Evolutionary conservation across 2,888 invertebrate genomes (phyloP).

Genomic region (Halictus quadricinctus): DNA sequence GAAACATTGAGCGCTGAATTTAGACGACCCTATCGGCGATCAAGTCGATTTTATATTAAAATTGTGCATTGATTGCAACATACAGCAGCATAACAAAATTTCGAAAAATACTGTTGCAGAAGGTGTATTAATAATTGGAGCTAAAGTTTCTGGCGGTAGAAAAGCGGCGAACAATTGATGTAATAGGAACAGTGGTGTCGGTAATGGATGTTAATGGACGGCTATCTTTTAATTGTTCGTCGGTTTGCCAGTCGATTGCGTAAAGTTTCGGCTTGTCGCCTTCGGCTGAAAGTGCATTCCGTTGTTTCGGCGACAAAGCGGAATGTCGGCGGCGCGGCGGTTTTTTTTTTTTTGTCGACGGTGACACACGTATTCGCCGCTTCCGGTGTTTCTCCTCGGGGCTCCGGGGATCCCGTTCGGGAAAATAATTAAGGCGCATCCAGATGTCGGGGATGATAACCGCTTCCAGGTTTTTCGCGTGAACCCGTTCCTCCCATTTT

Average conservation of each 20-base stretch:
- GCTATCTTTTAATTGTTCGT: slow-evolving; percentile 68
- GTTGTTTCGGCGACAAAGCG: slow-evolving; percentile 72
- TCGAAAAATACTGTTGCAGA: neutral
- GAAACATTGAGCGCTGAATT: too few species aligned
- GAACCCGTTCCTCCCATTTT: slow-evolving; percentile 59
- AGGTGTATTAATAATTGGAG: neutral
- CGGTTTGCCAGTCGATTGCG: slow-evolving; percentile 33
- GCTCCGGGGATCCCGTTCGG: slow-evolving; percentile 44
- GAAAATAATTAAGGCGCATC: slow-evolving; percentile 61
- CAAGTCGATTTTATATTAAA: too few species aligned
- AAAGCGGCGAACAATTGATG: neutral
- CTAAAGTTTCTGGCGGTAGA: neutral
- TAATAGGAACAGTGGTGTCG: neutral
- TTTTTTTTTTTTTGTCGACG: slow-evolving; percentile 41
- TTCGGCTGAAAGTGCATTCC: slow-evolving; percentile 72
- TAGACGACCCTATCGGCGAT: too few species aligned
- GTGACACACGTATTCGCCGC: slow-evolving; percentile 43
- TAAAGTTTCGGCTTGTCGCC: slow-evolving; percentile 39
- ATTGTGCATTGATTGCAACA: neutral
- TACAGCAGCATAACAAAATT: neutral
- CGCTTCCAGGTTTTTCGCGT: slow-evolving; percentile 60
- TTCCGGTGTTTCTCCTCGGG: slow-evolving; percentile 55
- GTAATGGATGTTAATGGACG: slow-evolving; percentile 29
- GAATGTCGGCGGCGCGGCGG: slow-evolving; percentile 57
- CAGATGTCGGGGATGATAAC: slow-evolving; percentile 59